Evolutionary conservation across 2,888 invertebrate species (phyloP).

Genomic region (Hydroisotoma schaefferi): DNA sequence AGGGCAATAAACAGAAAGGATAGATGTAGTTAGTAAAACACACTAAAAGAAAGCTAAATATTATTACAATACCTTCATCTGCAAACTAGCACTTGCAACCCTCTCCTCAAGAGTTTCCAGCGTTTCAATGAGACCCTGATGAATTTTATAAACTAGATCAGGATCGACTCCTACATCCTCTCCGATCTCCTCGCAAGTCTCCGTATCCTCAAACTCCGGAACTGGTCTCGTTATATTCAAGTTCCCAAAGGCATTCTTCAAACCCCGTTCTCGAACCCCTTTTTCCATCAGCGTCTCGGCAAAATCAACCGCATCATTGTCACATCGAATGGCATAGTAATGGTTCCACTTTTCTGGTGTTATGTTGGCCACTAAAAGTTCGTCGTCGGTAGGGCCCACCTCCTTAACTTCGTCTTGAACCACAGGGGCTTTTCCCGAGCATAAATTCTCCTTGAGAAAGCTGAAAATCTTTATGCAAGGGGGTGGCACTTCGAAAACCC

Average conservation of each 20-base stretch:
- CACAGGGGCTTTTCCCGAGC: conserved; percentile 30
- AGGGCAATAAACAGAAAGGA: too few species aligned
- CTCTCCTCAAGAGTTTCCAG: conserved; percentile 85
- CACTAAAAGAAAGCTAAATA: too few species aligned
- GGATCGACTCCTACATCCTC: conserved; percentile 51
- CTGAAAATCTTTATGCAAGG: conserved; percentile 45
- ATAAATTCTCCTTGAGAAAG: conserved; percentile 31
- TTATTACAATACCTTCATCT: conserved; percentile 64
- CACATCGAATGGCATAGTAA: conserved; percentile 18
- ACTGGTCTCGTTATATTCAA: conserved; percentile 3
- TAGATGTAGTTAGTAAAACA: too few species aligned
- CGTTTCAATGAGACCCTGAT: conserved; percentile 72
- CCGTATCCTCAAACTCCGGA: conserved; percentile 29
- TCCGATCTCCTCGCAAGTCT: conserved; percentile 21
- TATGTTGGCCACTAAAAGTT: conserved; percentile 34
- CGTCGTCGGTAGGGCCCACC: conserved; percentile 34
- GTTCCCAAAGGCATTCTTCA: conserved; percentile 14
- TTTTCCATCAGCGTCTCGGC: conserved; percentile 21
- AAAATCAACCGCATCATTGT: conserved; percentile 20
- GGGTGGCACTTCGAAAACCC: conserved; percentile 26
- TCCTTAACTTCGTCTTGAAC: conserved; percentile 10
- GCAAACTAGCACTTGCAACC: conserved; percentile 82
- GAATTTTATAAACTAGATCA: conserved; percentile 73
- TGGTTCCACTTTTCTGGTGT: conserved; percentile 24
- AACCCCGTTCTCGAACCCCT: conserved; percentile 34